Conservation (phyloP, 2,888 invertebrate genomes). For the Phlogophora meticulosa region DNA sequence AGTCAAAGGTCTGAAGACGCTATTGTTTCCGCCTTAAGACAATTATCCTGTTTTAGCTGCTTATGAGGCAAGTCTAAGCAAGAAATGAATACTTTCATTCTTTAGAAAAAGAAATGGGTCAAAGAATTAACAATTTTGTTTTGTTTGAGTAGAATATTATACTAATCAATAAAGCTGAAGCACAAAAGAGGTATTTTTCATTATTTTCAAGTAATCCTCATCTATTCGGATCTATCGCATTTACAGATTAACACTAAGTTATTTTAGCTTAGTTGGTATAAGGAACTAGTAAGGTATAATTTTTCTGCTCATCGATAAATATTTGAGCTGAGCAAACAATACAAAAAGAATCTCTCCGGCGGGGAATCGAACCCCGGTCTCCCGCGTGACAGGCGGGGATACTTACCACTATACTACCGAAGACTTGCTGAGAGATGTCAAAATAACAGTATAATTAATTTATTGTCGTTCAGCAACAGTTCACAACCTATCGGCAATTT, state of each 20-base stretch:
- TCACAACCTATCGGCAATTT: too few species aligned
- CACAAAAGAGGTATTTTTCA: slow-evolving; percentile 19
- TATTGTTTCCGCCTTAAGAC: slow-evolving; percentile 60
- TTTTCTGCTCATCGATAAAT: too few species aligned
- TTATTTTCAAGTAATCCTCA: too few species aligned
- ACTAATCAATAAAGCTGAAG: slow-evolving; percentile 21
- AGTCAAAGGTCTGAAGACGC: slow-evolving; percentile 64
- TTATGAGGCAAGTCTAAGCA: slow-evolving; percentile 42
- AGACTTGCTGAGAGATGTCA: slow-evolving; percentile 66
- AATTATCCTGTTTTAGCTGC: slow-evolving; percentile 63
- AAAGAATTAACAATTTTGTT: slow-evolving; percentile 27
- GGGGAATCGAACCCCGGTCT: slow-evolving; percentile 91
- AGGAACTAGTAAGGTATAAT: too few species aligned
- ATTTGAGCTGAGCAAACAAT: not conserved
- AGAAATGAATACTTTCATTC: slow-evolving; percentile 40
- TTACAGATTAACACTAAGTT: too few species aligned
- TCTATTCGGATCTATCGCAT: too few species aligned
- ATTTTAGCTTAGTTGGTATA: too few species aligned
- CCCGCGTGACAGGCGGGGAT: slow-evolving; percentile 91
- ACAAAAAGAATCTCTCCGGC: slow-evolving; percentile 81
- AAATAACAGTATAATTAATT: slow-evolving; percentile 5
- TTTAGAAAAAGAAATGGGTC: slow-evolving; percentile 38
- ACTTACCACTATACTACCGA: slow-evolving; percentile 91
- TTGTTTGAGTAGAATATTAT: slow-evolving; percentile 28
- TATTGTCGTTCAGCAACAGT: not conserved